phyloP scores from a whole-genome alignment of 1,140 invertebrate genomes.

The Ooceraea biroi region DNA sequence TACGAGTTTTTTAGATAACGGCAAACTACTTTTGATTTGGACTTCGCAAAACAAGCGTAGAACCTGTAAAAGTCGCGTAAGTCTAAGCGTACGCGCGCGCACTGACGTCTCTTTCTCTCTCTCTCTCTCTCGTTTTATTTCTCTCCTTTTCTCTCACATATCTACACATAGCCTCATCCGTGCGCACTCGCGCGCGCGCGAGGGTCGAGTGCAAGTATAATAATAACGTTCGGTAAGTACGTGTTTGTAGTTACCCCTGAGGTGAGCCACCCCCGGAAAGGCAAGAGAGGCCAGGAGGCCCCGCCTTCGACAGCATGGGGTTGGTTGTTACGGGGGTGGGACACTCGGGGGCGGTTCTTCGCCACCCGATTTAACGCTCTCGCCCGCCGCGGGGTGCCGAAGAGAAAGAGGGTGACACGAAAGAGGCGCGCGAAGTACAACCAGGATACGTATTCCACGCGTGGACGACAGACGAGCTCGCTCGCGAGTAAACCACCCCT shows the following conservation, averaged over 20 bases:
- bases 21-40: neutral
- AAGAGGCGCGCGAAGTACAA: slow-evolving; percentile 54
- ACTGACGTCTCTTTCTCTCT: neutral
- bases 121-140: neutral
- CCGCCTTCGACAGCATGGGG: slow-evolving; percentile 80
- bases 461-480: slow-evolving; percentile 73
- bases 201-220: slow-evolving; percentile 76
- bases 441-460: slow-evolving; percentile 50
- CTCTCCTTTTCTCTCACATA: neutral
- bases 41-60: neutral
- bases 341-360: slow-evolving; percentile 80
- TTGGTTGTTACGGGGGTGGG: slow-evolving; percentile 79
- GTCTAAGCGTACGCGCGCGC: slow-evolving; percentile 21
- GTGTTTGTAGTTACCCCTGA: slow-evolving; percentile 86
- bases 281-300: slow-evolving; percentile 69
- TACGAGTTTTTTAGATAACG: neutral
- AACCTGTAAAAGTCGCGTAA: slow-evolving; percentile 15
- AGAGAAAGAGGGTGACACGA: slow-evolving; percentile 29
- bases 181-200: slow-evolving; percentile 46
- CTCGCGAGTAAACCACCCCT: slow-evolving; percentile 71
- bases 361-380: slow-evolving; percentile 56
- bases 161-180: neutral
- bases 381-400: slow-evolving; percentile 30
- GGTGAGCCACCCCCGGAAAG: slow-evolving; percentile 80
- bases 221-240: slow-evolving; percentile 85